Base-by-base conservation (phyloP, 1,140 invertebrate genomes). In the Spodoptera frugiperda region DNA sequence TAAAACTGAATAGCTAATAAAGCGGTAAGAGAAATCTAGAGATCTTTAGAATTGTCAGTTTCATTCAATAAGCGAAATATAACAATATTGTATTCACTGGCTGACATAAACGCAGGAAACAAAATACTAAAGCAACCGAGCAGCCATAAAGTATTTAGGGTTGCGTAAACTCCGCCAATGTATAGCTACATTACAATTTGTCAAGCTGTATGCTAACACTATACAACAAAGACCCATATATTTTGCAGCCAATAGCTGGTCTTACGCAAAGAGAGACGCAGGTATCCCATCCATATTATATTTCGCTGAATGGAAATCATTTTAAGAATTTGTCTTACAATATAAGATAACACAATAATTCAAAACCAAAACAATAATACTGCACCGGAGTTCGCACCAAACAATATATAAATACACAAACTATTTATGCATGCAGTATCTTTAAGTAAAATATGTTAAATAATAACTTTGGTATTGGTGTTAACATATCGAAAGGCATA, bases 391-490 rank as follows among this genome's bases (percentile, higher is more conserved):
- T 75, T 75, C 61, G 77, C 78, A 76, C 74, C 74, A 78, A 75
- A 77, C 57, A 77, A 79, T 65, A 70, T 49, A 68, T 46, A 81
- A 78, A 76, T 73, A 80, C 54, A 80, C 67, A 80, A 61, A 76
- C 57, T 75, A 80, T 67, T 71, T 70, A 76, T 53, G 75, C 75
- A 78, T 86, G 84, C 84, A 89, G 84, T 85, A 85, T 78, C 68
- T 80, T 82, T 76, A 84, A 86, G 85, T 90, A 87, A 83, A 88
- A 85, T 80, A 90, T 80, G 87, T 85, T 91, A 89, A 82, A 84
- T 84, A 87, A 88, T 87, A 92, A 89, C 92, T 93, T 93, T 93
- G 91, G 91, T 93, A 93, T 92, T 88, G 86, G 84, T 88, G 87
- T 90, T 84, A 84, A 82, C 78, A 77, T 81, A 82, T 86, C 76